Evolutionary conservation across 1,140 invertebrate species (phyloP).

Genomic region (Eufriesea mexicana): DNA sequence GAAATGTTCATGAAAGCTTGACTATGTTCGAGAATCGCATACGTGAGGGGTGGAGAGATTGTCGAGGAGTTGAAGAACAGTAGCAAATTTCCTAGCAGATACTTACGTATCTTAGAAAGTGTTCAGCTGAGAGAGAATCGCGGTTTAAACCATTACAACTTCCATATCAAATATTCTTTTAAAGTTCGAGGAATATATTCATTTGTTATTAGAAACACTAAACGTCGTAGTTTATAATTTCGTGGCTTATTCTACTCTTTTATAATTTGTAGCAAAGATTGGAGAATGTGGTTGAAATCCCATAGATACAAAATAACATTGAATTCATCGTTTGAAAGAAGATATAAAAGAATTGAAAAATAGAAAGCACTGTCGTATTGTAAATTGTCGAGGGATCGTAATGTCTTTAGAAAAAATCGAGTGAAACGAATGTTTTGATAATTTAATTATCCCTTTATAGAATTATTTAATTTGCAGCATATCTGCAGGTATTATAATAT

Average conservation of each 20-base stretch:
- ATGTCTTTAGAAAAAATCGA: too few relatives aligned
- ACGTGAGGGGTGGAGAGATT: neutral
- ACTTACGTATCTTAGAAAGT: slow-evolving; percentile 6
- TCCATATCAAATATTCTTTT: neutral
- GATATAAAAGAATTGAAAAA: too few relatives aligned
- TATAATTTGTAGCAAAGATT: neutral
- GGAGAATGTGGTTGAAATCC: neutral
- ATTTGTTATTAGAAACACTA: neutral
- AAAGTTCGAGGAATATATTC: neutral
- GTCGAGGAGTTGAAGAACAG: slow-evolving; percentile 26
- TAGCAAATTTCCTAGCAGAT: slow-evolving; percentile 36
- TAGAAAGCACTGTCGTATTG: too few relatives aligned
- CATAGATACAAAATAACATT: too few relatives aligned
- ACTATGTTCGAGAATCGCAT: slow-evolving; percentile 30
- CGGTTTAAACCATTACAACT: neutral
- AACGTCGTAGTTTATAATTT: too few relatives aligned
- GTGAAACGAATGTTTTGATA: too few relatives aligned
- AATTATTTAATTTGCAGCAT: too few relatives aligned
- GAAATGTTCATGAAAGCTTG: slow-evolving; percentile 27
- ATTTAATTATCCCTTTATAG: too few relatives aligned
- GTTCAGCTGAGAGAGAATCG: neutral
- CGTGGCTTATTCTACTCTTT: neutral
- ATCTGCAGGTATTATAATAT: too few relatives aligned
- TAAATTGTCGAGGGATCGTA: too few relatives aligned
- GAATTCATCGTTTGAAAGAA: too few relatives aligned